Base-by-base conservation (phyloP, 2,797 vertebrate genomes). In the Chelmon rostratus region DNA sequence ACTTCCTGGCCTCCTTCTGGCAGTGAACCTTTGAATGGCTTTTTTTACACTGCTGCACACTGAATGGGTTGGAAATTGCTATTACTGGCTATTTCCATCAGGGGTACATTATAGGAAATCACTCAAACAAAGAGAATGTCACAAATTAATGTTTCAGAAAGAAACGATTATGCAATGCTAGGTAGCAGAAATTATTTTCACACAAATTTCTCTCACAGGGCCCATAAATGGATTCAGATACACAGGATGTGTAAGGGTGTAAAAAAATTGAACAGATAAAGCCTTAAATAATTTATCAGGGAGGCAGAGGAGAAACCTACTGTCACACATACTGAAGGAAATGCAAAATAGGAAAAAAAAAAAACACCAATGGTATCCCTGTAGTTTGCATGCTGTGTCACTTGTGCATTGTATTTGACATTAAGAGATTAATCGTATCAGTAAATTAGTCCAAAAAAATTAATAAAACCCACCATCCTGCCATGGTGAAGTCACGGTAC, bases 401-500 rank as follows among this genome's bases (percentile, higher is more conserved):
- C 31, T 9, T 21, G n/a, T 54, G 62, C 18, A 40, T n/a, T 56
- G 25, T 1, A 42, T 62, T 67, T 52, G 16, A 56, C 3, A 66
- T 61, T 19, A 38, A 46, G 15, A 61, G 16, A 59, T 67, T n/a
- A 42, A 76, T 58, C 6, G 9, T 61, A 70, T 67, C 13, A 63
- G 46, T 31, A 47, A 59, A 44, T 47, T 12, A 52, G 54, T n/a
- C 8, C 0, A 7, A 50, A 38, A 6, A 9, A 18, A 53, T 70
- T 8, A 50, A 18, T 58, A 35, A 64, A 49, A 92, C 93, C 94
- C 95, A 99, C 98, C 98, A 99, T 94, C 98, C 98, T 12, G 96
- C 98, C 98, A 99, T 99, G 79, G 96, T 98, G 94, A 98, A 99
- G 94, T 99, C 97, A 61, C 98, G 95, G 94, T 98, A 99, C 79